These are phyloP conservation scores for Drosophila putrida DNA, from an alignment of 2,888 invertebrate species.

Conservation along the genomic window DNA sequence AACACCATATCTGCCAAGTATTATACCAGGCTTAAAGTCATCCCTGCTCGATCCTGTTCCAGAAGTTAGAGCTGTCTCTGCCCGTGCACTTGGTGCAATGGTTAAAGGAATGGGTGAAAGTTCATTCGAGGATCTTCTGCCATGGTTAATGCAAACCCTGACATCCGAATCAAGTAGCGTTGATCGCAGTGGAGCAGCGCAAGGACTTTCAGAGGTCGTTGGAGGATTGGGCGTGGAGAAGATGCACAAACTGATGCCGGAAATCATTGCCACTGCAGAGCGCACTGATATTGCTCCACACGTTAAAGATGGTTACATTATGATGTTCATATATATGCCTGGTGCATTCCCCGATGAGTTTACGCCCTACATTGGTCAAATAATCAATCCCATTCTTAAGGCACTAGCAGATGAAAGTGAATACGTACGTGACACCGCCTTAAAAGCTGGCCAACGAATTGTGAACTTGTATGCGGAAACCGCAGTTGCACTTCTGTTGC, in stretches of 20 bases:
- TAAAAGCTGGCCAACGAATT: constrained; percentile 98
- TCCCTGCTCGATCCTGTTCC: constrained; percentile 99
- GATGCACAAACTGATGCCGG: constrained; percentile 98
- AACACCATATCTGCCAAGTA: constrained; percentile 97
- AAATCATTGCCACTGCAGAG: constrained; percentile 97
- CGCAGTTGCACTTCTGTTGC: constrained; percentile 95
- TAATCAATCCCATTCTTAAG: constrained; percentile 98
- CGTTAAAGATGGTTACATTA: constrained; percentile 99
- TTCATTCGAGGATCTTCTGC: constrained; percentile 97
- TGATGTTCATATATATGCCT: constrained; percentile 99
- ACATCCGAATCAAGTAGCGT: constrained; percentile 98
- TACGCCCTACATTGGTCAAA: constrained; percentile 97
- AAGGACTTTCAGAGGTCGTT: constrained; percentile 98
- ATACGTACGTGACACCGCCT: constrained; percentile 98
- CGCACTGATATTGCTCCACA: constrained; percentile 97
- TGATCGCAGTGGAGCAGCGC: constrained; percentile 97
- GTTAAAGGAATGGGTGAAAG: constrained; percentile 98
- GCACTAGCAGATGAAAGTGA: constrained; percentile 99
- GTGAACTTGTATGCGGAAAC: constrained; percentile 98
- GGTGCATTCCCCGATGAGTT: constrained; percentile 98
- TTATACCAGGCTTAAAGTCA: constrained; percentile 98
- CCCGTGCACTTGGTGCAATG: constrained; percentile 98
- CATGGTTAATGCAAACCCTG: constrained; percentile 99
- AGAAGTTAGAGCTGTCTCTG: constrained; percentile 98
- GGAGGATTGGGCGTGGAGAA: constrained; percentile 98